Base-by-base conservation (phyloP, 2,888 invertebrate species). In the Pristionchus mayeri region DNA sequence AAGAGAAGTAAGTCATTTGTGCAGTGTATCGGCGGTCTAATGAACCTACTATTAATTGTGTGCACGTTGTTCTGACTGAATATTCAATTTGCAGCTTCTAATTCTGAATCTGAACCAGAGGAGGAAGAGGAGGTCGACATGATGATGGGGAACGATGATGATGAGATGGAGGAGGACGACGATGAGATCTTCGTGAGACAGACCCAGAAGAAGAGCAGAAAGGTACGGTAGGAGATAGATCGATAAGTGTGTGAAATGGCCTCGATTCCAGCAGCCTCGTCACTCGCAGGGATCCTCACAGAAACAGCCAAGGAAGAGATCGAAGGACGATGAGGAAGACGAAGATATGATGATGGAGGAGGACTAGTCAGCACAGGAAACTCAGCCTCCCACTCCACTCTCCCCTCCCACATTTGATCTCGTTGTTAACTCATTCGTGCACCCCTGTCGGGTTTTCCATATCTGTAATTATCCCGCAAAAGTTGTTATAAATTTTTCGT, bases 251-350 rank as follows among this genome's bases (percentile, higher is more conserved):
- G n/a, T 7, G 21, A 44, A 18, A 24, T 7, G 21, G 40, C 3
- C n/a, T 2, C 37, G 13, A 24, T 71, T 71, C 40, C 50, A 78
- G 50, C 76, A 48, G 24, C 30, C 50, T 27, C 76, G 76, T 78
- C 76, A 30, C n/a, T 63, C 63, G 30, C 2, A 7, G 16, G 76
- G 16, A 21, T 40, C 71, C 6, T 1, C 40, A n/a, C 40, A 37
- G 71, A 3, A n/a, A 3, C 76, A 50, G 40, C 50, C 76, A n/a
- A 48, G 76, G 30, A 78, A 78, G 76, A 78, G 40, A 40, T 78
- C 76, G 76, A 78, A 34, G 34, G 76, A 78, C 2, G 76, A 78
- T 18, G 76, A 75, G n/a, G 75, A 50, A 13, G 76, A 44, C 3
- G 75, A 78, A 21, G 76, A 78, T 48, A 48, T 21, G 71, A 71